phyloP scores from a whole-genome alignment of 2,113 vertebrate genomes.

The Callochromis pleurospilus region DNA sequence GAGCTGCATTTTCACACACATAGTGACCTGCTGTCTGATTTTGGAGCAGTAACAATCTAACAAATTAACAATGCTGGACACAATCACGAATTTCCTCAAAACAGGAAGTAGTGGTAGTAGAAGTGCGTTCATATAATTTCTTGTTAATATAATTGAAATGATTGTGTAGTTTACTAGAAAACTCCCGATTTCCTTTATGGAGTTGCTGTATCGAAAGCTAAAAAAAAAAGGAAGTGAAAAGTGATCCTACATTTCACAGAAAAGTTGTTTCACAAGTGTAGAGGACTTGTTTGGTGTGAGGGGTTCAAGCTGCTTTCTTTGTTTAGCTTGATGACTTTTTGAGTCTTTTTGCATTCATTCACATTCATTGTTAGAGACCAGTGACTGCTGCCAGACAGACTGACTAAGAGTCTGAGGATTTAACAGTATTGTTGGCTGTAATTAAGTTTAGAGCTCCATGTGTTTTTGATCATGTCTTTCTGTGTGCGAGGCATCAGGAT shows the following conservation, averaged over 20 bases:
- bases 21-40: neutral
- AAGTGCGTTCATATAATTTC: neutral
- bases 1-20: neutral
- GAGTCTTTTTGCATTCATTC: neutral
- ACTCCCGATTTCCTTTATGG: neutral
- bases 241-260: neutral
- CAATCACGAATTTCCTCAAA: neutral
- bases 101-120: neutral
- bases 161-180: neutral
- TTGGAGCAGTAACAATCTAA: neutral
- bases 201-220: neutral
- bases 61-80: neutral
- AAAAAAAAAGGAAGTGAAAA: neutral
- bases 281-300: neutral
- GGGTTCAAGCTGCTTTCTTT: slow-evolving; percentile 24
- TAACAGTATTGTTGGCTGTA: neutral
- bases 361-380: neutral
- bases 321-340: neutral
- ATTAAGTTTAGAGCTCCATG: slow-evolving; percentile 15
- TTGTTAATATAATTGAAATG: neutral
- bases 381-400: neutral
- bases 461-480: slow-evolving; percentile 37
- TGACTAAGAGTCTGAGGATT: neutral
- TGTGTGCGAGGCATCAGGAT: neutral
- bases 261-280: neutral